phyloP scores from a whole-genome alignment of 2,888 invertebrate genomes.

The Dyspetes luteomarginatus region DNA sequence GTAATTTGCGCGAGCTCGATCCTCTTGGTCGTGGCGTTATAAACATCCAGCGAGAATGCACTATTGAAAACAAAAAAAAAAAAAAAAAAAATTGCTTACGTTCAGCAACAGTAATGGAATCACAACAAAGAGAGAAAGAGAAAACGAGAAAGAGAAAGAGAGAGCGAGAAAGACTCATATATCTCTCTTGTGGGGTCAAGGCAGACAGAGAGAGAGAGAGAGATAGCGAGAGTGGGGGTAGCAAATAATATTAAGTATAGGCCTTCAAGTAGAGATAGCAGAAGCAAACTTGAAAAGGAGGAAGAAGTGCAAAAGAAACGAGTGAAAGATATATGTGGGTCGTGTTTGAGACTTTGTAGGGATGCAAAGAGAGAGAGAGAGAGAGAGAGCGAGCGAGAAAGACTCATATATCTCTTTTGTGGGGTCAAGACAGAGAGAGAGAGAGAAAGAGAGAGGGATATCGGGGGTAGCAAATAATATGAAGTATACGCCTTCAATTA shows the following conservation, averaged over 20 bases:
- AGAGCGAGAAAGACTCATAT: conserved; percentile 15
- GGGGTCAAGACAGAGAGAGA: too few relatives aligned
- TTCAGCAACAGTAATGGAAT: conserved; percentile 48
- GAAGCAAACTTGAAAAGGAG: conserved; percentile 37
- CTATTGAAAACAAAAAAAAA: conserved; percentile 47
- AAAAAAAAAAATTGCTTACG: too few relatives aligned
- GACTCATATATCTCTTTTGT: conserved; percentile 45
- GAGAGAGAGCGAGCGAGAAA: background rate
- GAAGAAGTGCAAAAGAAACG: conserved; percentile 52
- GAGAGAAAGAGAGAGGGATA: conserved; percentile 19
- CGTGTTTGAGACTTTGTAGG: background rate
- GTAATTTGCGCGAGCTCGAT: conserved; percentile 79
- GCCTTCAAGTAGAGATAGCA: conserved; percentile 72
- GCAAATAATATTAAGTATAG: conserved; percentile 84
- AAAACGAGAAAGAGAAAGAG: background rate
- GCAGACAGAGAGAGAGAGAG: conserved; percentile 30
- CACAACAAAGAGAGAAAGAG: background rate
- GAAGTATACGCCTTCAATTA: conserved; percentile 81
- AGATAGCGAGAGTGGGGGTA: conserved; percentile 73
- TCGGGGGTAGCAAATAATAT: conserved; percentile 82
- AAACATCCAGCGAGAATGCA: conserved; percentile 43
- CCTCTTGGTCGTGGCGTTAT: conserved; percentile 59
- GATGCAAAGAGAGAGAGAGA: conserved; percentile 3
- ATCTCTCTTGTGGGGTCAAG: conserved; percentile 55
- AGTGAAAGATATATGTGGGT: conserved; percentile 27